A percentile compares a stretch with the other conserved stretches of the same genome.
Conservation (phyloP, 2,888 invertebrate genomes). For the Heliconius aoede region DNA sequence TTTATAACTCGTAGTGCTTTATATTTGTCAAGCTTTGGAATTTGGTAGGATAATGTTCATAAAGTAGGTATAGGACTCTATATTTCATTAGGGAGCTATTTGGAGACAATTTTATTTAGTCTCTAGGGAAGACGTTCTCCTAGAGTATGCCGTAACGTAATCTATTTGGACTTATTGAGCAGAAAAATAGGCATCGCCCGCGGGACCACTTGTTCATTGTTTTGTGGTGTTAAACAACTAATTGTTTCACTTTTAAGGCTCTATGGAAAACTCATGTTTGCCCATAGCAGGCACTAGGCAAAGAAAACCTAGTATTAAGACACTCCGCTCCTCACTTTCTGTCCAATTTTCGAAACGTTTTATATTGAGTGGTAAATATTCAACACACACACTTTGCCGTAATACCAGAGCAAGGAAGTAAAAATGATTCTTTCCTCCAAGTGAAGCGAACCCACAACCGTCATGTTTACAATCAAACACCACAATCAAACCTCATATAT, state of each 20-base stretch:
- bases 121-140: background rate
- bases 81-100: slow-evolving; percentile 32
- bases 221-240: background rate
- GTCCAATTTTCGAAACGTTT: background rate
- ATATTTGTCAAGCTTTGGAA: slow-evolving; percentile 33
- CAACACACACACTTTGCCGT: background rate
- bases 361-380: background rate
- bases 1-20: background rate
- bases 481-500: no score
- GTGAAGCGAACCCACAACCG: background rate
- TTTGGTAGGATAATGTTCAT: slow-evolving; percentile 24
- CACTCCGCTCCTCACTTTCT: background rate
- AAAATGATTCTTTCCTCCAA: background rate
- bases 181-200: background rate
- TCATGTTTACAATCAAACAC: background rate
- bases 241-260: background rate
- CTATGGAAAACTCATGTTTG: background rate
- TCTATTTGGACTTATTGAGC: slow-evolving; percentile 3
- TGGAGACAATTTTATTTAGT: slow-evolving; percentile 32
- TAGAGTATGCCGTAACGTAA: slow-evolving; percentile 13
- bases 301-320: background rate
- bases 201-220: background rate
- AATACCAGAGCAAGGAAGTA: background rate
- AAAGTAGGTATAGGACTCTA: slow-evolving; percentile 5
- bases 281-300: background rate